phyloP scores from a whole-genome alignment of 2,888 invertebrate species.

The Bursaphelenchus okinawaensis region DNA sequence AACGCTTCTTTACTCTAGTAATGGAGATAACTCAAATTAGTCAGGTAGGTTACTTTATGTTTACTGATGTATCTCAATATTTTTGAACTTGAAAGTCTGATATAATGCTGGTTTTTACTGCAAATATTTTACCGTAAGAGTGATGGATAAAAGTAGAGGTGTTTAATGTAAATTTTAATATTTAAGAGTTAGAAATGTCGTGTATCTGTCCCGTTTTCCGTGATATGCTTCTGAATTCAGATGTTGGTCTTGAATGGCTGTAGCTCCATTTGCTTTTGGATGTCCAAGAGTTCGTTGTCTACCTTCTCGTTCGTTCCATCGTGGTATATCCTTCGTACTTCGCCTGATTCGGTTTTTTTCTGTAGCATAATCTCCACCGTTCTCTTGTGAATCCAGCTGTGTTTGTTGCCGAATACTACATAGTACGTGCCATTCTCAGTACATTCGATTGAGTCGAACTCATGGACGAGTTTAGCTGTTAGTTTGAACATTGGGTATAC shows the following conservation, averaged over 20 bases:
- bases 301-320: neutral
- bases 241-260: neutral
- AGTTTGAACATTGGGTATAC: slow-evolving; percentile 54
- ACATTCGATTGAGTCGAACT: slow-evolving; percentile 39
- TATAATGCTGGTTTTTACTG: too few species aligned
- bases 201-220: slow-evolving; percentile 8
- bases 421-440: slow-evolving; percentile 36
- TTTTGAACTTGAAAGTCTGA: too few species aligned
- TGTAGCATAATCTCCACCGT: slow-evolving; percentile 3
- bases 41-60: slow-evolving; percentile 24
- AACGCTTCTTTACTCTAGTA: slow-evolving; percentile 18
- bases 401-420: slow-evolving; percentile 48
- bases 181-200: too few species aligned
- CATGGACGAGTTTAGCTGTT: slow-evolving; percentile 54
- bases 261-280: neutral
- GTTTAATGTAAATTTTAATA: too few species aligned
- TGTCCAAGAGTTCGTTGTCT: neutral
- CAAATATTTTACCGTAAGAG: slow-evolving; percentile 5
- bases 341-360: neutral
- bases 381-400: slow-evolving; percentile 20
- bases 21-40: slow-evolving; percentile 20
- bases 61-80: too few species aligned
- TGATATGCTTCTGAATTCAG: neutral
- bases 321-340: neutral
- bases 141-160: too few species aligned